Conservation (phyloP, 1,140 invertebrate species). For the Paraescarpia echinospica region DNA sequence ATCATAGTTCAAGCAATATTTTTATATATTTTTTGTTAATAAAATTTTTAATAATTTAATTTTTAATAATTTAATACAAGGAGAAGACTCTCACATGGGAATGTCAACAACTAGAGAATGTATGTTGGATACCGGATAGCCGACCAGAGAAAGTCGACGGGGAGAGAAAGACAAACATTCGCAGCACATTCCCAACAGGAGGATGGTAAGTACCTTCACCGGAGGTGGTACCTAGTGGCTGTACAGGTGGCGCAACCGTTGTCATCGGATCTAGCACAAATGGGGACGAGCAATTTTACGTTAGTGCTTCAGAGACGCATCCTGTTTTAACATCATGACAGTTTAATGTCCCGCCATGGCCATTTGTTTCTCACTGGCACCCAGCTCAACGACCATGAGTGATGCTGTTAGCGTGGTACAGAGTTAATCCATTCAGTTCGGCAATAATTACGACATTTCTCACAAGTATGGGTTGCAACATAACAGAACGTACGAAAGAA, state of each 20-base stretch:
- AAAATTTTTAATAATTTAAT: too few species aligned
- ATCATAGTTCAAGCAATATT: background rate
- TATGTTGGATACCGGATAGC: background rate
- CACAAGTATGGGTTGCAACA: background rate
- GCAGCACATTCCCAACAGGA: background rate
- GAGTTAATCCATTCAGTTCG: background rate
- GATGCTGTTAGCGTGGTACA: background rate
- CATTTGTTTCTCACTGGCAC: background rate
- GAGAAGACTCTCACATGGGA: too few species aligned
- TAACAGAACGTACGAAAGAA: background rate
- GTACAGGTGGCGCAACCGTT: background rate
- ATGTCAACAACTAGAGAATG: background rate
- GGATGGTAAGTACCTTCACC: background rate
- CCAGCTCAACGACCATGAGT: background rate
- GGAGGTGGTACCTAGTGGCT: background rate
- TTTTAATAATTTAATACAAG: too few species aligned
- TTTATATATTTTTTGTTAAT: too few species aligned
- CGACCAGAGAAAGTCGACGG: background rate
- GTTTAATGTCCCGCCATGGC: background rate
- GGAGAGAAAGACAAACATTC: background rate
- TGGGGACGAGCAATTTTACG: background rate
- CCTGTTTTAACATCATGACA: background rate
- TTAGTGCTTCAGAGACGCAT: background rate
- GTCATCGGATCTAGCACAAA: slow-evolving; percentile 4
- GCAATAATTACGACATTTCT: background rate